Percentiles rank a stretch among this genome's conserved stretches.
Evolutionary conservation across 2,113 vertebrate species (phyloP).

Genomic region (Acrocephalus kingi): DNA sequence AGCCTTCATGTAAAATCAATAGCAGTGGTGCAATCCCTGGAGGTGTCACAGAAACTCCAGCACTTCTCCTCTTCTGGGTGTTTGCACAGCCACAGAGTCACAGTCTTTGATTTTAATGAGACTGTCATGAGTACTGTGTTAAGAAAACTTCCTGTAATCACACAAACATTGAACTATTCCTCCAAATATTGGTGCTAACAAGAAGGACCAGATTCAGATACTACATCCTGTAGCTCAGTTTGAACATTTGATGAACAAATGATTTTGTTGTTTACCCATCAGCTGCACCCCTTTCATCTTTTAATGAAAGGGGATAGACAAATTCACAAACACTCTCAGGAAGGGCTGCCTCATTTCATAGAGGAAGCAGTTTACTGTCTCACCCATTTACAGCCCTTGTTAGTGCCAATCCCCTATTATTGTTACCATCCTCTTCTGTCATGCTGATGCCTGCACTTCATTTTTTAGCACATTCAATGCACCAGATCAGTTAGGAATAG

Average conservation of each 20-base stretch:
- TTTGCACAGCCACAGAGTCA: neutral
- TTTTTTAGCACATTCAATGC: neutral
- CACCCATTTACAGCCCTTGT: neutral
- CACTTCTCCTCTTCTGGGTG: neutral
- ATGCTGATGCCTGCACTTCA: neutral
- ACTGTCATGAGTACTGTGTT: neutral
- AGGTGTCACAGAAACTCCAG: neutral
- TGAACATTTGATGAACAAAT: neutral
- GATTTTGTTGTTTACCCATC: neutral
- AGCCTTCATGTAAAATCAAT: slow-evolving; percentile 35
- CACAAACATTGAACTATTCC: neutral
- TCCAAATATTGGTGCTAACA: neutral
- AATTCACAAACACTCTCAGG: neutral
- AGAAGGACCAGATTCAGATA: neutral
- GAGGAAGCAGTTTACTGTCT: neutral
- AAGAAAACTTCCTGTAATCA: neutral
- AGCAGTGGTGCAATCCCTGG: neutral
- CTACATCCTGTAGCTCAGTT: neutral
- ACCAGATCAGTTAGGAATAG: neutral
- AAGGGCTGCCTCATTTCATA: neutral
- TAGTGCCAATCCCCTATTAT: neutral
- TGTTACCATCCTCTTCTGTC: neutral
- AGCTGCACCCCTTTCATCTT: neutral
- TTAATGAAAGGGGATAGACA: neutral
- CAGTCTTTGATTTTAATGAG: neutral